Conservation (phyloP, 1,140 invertebrate species). For the Nasonia giraulti region DNA sequence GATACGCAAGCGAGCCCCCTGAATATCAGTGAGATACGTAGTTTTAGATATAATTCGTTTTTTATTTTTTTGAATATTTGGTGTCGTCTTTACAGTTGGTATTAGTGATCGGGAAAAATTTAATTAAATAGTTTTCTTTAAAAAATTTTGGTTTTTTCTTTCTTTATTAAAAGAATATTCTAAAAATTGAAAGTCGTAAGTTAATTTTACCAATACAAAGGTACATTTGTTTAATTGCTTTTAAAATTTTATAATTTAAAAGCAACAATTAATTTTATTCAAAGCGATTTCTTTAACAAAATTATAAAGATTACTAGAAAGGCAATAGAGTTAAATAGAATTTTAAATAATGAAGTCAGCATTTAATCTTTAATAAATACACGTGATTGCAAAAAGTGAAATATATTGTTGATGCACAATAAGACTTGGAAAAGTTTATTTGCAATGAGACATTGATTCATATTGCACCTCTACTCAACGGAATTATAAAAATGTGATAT, state of each 20-base stretch:
- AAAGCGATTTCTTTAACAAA: not conserved
- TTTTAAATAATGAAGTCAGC: slow-evolving; percentile 31
- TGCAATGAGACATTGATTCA: slow-evolving; percentile 40
- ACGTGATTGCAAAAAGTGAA: slow-evolving; percentile 36
- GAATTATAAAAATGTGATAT: slow-evolving; percentile 42
- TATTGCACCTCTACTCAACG: slow-evolving; percentile 46
- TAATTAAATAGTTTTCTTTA: not conserved
- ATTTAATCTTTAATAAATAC: slow-evolving; percentile 33
- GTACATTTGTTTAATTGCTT: not conserved
- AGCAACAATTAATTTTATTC: slow-evolving; percentile 6
- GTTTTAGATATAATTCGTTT: not conserved
- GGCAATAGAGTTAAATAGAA: slow-evolving; percentile 32
- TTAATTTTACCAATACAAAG: slow-evolving; percentile 35
- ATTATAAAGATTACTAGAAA: slow-evolving; percentile 36
- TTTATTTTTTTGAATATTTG: not conserved
- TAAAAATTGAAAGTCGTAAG: slow-evolving; percentile 37
- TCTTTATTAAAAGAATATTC: slow-evolving; percentile 38
- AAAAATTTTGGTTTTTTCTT: slow-evolving; percentile 2
- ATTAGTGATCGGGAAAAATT: slow-evolving; percentile 20
- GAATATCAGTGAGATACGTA: not conserved
- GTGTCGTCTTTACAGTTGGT: slow-evolving; percentile 5
- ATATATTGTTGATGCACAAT: slow-evolving; percentile 42
- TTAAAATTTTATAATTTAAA: slow-evolving; percentile 27
- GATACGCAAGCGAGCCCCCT: not conserved
- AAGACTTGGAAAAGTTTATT: slow-evolving; percentile 38